A percentile compares a stretch with the other conserved stretches of the same genome.
These are phyloP conservation scores for Sarcophaga subvicina DNA, from an alignment of 2,888 invertebrate genomes.

Conservation along the genomic window DNA sequence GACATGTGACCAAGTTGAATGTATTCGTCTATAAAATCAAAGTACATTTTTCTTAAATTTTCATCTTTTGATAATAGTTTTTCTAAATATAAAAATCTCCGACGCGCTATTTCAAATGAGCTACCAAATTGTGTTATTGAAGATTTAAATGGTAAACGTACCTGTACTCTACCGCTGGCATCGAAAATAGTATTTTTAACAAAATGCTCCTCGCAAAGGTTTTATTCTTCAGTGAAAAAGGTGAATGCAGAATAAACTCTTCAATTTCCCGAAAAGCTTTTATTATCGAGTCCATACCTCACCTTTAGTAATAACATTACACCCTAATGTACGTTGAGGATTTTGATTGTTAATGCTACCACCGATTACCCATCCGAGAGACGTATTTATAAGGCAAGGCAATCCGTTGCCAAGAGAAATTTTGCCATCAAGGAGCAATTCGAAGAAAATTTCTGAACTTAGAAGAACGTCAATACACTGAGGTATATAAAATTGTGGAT, in stretches of 20 bases:
- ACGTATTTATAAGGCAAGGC: conserved; percentile 46
- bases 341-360: neutral
- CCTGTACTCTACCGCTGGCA: conserved; percentile 2
- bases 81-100: conserved; percentile 31
- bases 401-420: conserved; percentile 50
- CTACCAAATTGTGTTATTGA: conserved; percentile 19
- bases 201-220: conserved; percentile 25
- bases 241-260: neutral
- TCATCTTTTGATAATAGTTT: conserved; percentile 31
- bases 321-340: neutral
- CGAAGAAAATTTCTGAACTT: conserved; percentile 56
- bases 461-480: conserved; percentile 50
- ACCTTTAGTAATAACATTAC: conserved; percentile 8
- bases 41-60: conserved; percentile 13
- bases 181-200: conserved; percentile 33
- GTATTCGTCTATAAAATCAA: conserved; percentile 34
- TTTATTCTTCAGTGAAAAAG: conserved; percentile 18
- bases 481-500: conserved; percentile 50
- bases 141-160: conserved; percentile 39
- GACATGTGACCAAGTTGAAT: conserved; percentile 28
- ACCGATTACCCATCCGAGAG: conserved; percentile 49
- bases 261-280: conserved; percentile 37
- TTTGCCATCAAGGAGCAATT: conserved; percentile 45
- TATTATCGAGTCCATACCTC: conserved; percentile 4
- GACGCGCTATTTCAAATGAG: conserved; percentile 42